Conservation (phyloP, 1,140 invertebrate species). For the Lepidotrigona ventralis region DNA sequence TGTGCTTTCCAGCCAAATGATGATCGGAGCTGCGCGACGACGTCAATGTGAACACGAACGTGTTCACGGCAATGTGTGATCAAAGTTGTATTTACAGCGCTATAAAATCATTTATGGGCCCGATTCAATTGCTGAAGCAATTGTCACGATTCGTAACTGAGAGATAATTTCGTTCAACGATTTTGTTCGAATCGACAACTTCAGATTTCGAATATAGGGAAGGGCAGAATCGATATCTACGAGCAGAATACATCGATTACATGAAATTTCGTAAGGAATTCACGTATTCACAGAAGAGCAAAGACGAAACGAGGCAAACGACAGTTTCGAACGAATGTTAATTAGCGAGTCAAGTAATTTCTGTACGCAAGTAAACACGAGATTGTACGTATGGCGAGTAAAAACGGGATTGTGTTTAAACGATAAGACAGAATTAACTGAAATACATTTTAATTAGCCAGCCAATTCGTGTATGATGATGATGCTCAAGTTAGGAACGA, state of each 20-base stretch:
- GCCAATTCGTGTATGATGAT: not conserved
- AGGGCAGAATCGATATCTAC: no score
- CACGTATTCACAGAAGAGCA: not conserved
- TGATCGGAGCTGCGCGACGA: not conserved
- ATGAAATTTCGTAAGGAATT: no score
- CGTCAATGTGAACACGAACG: not conserved
- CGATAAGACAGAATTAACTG: not conserved
- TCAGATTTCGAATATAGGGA: no score
- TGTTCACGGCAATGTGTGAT: not conserved
- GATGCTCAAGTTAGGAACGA: not conserved
- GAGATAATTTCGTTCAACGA: no score
- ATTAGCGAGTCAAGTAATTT: not conserved
- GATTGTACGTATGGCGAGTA: not conserved
- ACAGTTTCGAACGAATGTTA: not conserved
- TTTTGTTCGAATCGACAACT: no score
- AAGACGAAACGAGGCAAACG: no score
- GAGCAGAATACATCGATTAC: not conserved
- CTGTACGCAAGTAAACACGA: no score
- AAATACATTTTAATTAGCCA: constrained; percentile 20
- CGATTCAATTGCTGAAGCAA: not conserved
- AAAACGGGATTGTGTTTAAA: not conserved
- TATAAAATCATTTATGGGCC: no score
- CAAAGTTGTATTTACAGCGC: not conserved
- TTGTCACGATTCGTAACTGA: not conserved
- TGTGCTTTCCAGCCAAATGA: not conserved